These are phyloP conservation scores for Lepilemur septentrionalis DNA, from an alignment of 2,797 vertebrate genomes.

Conservation along the genomic window DNA sequence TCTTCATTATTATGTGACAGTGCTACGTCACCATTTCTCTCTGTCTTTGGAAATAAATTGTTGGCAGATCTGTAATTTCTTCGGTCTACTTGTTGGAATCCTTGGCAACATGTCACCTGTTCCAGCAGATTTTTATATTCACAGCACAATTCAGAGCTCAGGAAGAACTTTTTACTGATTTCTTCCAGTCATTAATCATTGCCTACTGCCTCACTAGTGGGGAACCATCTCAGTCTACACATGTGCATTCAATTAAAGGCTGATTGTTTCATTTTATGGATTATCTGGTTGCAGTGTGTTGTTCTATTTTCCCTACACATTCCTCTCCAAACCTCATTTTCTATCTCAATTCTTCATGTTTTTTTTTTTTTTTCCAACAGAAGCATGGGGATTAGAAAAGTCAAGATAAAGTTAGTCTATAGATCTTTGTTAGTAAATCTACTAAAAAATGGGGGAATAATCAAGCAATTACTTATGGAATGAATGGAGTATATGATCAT, in stretches of 20 bases:
- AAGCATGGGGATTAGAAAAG: neutral
- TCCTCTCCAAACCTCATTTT: neutral
- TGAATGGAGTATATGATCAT: neutral
- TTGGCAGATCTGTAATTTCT: constrained; percentile 67
- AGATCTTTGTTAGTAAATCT: neutral
- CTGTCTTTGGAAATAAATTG: constrained; percentile 74
- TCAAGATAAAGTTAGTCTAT: neutral
- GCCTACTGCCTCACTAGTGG: constrained; percentile 45
- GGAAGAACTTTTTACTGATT: constrained; percentile 64
- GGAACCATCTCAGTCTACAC: neutral
- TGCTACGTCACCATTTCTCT: constrained; percentile 66
- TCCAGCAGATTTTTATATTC: constrained; percentile 70
- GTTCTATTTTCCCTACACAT: neutral
- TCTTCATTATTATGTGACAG: constrained; percentile 47
- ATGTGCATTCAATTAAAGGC: constrained; percentile 56
- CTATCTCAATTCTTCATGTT: neutral
- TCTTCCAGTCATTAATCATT: constrained; percentile 71
- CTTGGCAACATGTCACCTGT: constrained; percentile 65
- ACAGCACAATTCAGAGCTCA: constrained; percentile 61
- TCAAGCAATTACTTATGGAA: neutral
- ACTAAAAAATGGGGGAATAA: neutral
- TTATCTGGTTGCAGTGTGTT: neutral
- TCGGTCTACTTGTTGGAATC: constrained; percentile 59
- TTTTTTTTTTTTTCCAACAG: neutral
- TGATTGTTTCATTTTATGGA: constrained; percentile 60